Conservation (phyloP, 2,888 invertebrate genomes). For the Ophioninae sp. region DNA sequence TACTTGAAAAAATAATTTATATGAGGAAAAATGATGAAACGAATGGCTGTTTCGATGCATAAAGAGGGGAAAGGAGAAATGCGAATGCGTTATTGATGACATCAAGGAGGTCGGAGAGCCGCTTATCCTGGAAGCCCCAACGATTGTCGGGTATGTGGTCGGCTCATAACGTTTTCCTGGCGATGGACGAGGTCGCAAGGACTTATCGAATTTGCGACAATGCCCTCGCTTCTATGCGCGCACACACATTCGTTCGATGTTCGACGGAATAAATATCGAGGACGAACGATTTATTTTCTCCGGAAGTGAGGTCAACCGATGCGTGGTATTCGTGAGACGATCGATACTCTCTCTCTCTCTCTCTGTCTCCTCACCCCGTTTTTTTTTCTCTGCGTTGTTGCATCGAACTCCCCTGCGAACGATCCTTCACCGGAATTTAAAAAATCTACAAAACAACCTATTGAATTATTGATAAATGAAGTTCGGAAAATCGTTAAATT, state of each 20-base stretch:
- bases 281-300: conserved; percentile 61
- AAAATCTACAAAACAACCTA: neutral
- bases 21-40: neutral
- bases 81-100: conserved; percentile 39
- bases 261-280: conserved; percentile 59
- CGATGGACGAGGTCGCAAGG: conserved; percentile 57
- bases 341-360: conserved; percentile 47
- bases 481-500: neutral
- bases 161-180: conserved; percentile 52
- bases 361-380: neutral
- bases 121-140: conserved; percentile 37
- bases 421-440: conserved; percentile 3
- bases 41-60: conserved; percentile 39
- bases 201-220: conserved; percentile 58
- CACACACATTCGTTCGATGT: conserved; percentile 24
- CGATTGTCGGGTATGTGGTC: conserved; percentile 49
- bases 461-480: neutral
- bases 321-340: conserved; percentile 51
- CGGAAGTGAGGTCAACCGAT: conserved; percentile 60
- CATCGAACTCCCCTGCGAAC: conserved; percentile 29
- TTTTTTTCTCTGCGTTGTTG: conserved; percentile 1
- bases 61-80: conserved; percentile 16
- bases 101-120: conserved; percentile 13
- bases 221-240: conserved; percentile 55
- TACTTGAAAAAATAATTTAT: conserved; percentile 7